Base-by-base conservation (phyloP, 2,113 vertebrate genomes). In the Dipodomys merriami region DNA sequence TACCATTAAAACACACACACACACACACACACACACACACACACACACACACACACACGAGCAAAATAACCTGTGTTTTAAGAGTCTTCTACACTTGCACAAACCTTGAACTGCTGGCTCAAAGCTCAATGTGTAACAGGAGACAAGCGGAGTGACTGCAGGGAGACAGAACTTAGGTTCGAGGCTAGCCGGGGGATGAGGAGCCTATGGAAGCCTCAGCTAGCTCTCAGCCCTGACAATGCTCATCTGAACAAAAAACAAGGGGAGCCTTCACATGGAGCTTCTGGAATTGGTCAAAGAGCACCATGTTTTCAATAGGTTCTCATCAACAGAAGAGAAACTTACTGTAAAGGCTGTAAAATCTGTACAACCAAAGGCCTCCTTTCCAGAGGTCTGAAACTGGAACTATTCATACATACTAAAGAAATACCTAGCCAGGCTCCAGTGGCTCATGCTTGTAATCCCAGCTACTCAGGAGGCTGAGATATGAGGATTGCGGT, bases 1-100 rank as follows among this genome's bases (percentile, higher is more conserved):
- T 1, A 62, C 53, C 71, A 44, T 71, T 60, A 64, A 86, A 64
- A 62, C 19, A 74, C 44, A 73, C 57, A 86, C 7, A 85, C 27
- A 29, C n/a, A 33, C 39, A n/a, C n/a, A n/a, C n/a, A n/a, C n/a
- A n/a, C n/a, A n/a, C n/a, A n/a, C n/a, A n/a, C n/a, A n/a, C n/a
- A n/a, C n/a, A n/a, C n/a, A 33, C 39, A 73, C 18, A 73, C 39
- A 73, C 57, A 86, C 7, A 85, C 27, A 29, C n/a, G 25, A 35
- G 25, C 25, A 44, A 62, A 85, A 22, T 15, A 57, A 4, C 53
- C 2, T 15, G 53, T 72, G 84, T 86, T 64, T 71, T 30, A n/a
- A 68, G 91, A 83, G 83, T 62, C 81, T 93, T 6, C 95, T 97
- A 97, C 97, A 95, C 11, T 68, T 18, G 97, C 97, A 1, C 53